Evolutionary conservation across 92 coral and sea anemone genomes (phyloP).

Genomic region (Bergia sp.): DNA sequence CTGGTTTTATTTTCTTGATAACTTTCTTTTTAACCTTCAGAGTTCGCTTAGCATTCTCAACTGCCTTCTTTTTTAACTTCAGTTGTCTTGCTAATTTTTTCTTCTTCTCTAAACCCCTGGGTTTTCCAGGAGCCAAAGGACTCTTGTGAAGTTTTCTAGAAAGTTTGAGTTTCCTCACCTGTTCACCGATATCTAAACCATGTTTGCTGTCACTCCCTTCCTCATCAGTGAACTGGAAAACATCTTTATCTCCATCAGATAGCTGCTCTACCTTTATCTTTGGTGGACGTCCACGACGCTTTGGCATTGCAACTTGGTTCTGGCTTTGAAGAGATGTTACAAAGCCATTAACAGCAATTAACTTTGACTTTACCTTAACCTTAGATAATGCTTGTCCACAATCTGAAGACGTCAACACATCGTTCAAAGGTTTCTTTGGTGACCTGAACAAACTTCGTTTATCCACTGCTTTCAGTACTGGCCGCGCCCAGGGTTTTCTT

Average conservation of each 20-base stretch:
- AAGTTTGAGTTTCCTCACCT: slow-evolving; percentile 47
- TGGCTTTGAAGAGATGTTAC: slow-evolving; percentile 59
- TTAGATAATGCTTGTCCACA: slow-evolving; percentile 23
- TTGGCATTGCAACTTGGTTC: slow-evolving; percentile 54
- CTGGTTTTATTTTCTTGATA: slow-evolving; percentile 30
- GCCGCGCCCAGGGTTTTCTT: slow-evolving; percentile 97
- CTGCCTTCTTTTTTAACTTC: slow-evolving; percentile 73
- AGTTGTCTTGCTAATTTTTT: slow-evolving; percentile 66
- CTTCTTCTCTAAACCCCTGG: slow-evolving; percentile 62
- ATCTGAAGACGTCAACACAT: slow-evolving; percentile 55
- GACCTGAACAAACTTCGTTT: slow-evolving; percentile 72
- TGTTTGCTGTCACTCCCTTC: slow-evolving; percentile 63
- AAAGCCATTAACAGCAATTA: slow-evolving; percentile 69
- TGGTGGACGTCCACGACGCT: slow-evolving; percentile 85
- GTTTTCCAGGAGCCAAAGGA: slow-evolving; percentile 70
- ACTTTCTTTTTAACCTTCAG: slow-evolving; percentile 51
- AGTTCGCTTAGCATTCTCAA: slow-evolving; percentile 70
- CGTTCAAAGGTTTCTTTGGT: slow-evolving; percentile 60
- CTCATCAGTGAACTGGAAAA: slow-evolving; percentile 75
- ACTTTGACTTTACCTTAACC: slow-evolving; percentile 68
- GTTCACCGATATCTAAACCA: slow-evolving; percentile 67
- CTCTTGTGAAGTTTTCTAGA: slow-evolving; percentile 62
- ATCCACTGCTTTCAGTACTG: slow-evolving; percentile 78
- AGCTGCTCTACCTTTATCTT: slow-evolving; percentile 55
- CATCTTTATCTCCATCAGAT: slow-evolving; percentile 59